These are phyloP conservation scores for Zoanthus sansibaricus DNA, from an alignment of 92 coral and sea anemone genomes.

Conservation along the genomic window DNA sequence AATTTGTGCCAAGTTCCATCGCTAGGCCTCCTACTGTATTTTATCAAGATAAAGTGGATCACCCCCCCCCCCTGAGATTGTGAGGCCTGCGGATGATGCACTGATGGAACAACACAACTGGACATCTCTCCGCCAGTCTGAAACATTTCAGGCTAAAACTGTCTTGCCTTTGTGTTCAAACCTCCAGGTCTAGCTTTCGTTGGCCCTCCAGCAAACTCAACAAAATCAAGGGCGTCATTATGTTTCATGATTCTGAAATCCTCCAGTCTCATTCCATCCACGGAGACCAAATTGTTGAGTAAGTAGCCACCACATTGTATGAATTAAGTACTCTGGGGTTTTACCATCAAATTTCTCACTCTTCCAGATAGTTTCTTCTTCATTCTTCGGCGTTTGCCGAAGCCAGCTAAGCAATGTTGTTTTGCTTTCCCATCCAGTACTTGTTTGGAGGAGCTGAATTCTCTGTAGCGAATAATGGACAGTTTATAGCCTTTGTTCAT, in stretches of 20 bases:
- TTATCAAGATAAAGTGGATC: slow-evolving; percentile 56
- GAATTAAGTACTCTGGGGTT: slow-evolving; percentile 26
- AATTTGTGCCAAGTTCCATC: slow-evolving; percentile 49
- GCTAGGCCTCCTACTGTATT: slow-evolving; percentile 14
- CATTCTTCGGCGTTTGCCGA: slow-evolving; percentile 52
- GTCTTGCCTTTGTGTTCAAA: slow-evolving; percentile 40
- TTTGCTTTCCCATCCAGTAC: slow-evolving; percentile 60
- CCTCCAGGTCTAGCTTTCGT: not conserved
- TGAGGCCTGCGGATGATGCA: slow-evolving; percentile 39
- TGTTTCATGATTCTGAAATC: slow-evolving; percentile 47
- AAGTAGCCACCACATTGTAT: slow-evolving; percentile 23
- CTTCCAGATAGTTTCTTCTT: slow-evolving; percentile 62
- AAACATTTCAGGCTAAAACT: slow-evolving; percentile 67
- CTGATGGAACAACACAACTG: slow-evolving; percentile 51
- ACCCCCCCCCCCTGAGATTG: not conserved
- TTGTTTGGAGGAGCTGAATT: slow-evolving; percentile 58
- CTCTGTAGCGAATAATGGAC: slow-evolving; percentile 59
- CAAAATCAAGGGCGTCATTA: slow-evolving; percentile 60
- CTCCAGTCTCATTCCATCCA: slow-evolving; percentile 53
- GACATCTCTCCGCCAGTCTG: slow-evolving; percentile 56
- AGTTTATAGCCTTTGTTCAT: not conserved
- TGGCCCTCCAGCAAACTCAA: slow-evolving; percentile 58
- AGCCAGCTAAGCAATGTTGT: slow-evolving; percentile 21
- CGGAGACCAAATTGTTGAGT: slow-evolving; percentile 59
- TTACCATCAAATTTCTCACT: slow-evolving; percentile 48